Percentiles rank a stretch among this genome's conserved stretches.
Conservation (phyloP, 2,797 vertebrate species). For the Enteromius radiatus region DNA sequence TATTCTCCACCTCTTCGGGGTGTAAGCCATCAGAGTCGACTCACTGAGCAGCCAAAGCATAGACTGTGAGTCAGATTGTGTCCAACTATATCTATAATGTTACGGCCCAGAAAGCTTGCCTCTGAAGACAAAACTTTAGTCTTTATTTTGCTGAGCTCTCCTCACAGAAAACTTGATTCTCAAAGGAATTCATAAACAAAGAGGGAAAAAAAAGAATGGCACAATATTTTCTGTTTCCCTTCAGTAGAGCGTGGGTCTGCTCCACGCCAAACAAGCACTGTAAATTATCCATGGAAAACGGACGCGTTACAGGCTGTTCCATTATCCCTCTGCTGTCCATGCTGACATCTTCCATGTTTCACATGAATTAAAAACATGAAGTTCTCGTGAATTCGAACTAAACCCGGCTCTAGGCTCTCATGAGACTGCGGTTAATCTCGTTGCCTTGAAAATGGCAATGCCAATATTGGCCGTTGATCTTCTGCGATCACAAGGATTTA, state of each 20-base stretch:
- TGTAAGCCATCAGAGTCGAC: conserved; percentile 43
- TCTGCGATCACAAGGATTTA: conserved; percentile 32
- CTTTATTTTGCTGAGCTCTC: conserved; percentile 73
- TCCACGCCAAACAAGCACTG: conserved; percentile 66
- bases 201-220: conserved; percentile 58
- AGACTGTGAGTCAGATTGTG: conserved; percentile 64
- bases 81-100: conserved; percentile 50
- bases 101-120: conserved; percentile 72
- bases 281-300: conserved; percentile 71
- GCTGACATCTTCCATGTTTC: conserved; percentile 28
- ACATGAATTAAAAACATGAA: conserved; percentile 23
- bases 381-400: background rate
- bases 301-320: conserved; percentile 38
- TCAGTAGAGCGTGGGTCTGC: conserved; percentile 71
- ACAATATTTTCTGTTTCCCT: conserved; percentile 60
- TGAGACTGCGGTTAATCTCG: conserved; percentile 26
- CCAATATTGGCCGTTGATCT: conserved; percentile 42
- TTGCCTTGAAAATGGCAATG: conserved; percentile 47
- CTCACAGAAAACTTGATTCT: conserved; percentile 73
- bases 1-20: conserved; percentile 18
- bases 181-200: conserved; percentile 75
- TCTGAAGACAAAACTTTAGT: conserved; percentile 70
- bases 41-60: conserved; percentile 63
- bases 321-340: conserved; percentile 42
- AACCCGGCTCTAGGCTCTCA: background rate